A percentile compares a stretch with the other conserved stretches of the same genome.
phyloP scores from a whole-genome alignment of 2,797 vertebrate species.

The Microctenopoma lineatum region DNA sequence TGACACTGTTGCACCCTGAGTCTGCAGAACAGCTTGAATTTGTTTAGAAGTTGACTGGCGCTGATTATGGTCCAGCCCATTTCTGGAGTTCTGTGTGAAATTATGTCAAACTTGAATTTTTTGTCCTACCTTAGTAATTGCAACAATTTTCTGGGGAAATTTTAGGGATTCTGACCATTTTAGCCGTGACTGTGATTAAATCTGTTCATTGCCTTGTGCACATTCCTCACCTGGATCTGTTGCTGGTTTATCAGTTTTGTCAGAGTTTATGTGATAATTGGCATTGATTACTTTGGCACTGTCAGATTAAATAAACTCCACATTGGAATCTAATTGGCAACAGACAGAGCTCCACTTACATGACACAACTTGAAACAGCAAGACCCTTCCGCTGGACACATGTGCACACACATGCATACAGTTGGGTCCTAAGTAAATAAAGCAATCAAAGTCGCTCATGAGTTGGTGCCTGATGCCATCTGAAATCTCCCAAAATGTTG shows the following conservation, averaged over 20 bases:
- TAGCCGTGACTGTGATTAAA: constrained; percentile 31
- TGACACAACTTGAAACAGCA: constrained; percentile 70
- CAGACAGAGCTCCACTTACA: constrained; percentile 75
- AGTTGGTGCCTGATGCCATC: constrained; percentile 80
- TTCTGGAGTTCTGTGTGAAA: no score
- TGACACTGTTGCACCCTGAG: no score
- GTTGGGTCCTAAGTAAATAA: constrained; percentile 79
- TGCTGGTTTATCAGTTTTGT: constrained; percentile 79
- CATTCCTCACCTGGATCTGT: constrained; percentile 37
- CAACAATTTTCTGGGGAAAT: no score
- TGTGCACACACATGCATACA: constrained; percentile 35
- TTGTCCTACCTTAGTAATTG: no score
- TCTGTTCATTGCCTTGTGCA: constrained; percentile 63
- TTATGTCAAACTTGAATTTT: no score
- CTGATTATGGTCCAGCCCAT: no score
- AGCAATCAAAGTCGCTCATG: constrained; percentile 78
- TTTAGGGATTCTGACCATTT: no score
- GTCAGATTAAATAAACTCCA: constrained; percentile 84
- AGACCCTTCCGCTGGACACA: constrained; percentile 38
- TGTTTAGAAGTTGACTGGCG: no score
- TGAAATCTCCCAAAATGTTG: constrained; percentile 83
- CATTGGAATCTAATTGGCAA: constrained; percentile 80
- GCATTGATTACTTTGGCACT: constrained; percentile 76
- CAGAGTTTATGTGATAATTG: constrained; percentile 79
- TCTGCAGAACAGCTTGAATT: no score